Conservation (phyloP, 2,888 invertebrate genomes). For the Liopterus haemorrhoidalis region DNA sequence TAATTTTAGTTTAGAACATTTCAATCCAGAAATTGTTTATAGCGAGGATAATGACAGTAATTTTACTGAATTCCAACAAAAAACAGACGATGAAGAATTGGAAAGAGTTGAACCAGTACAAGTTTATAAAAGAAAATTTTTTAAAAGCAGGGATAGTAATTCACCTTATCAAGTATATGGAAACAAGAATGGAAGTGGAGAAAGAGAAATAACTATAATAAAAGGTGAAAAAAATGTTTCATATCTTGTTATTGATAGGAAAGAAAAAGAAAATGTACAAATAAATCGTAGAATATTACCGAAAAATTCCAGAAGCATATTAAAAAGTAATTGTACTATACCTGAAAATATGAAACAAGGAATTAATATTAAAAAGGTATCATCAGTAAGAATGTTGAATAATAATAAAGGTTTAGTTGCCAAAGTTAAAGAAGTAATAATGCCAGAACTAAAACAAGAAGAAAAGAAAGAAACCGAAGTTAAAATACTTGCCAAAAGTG, state of each 20-base stretch:
- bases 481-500: constrained; percentile 12
- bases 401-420: too few species aligned
- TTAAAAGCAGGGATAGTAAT: constrained; percentile 26
- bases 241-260: constrained; percentile 38
- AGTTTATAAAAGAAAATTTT: constrained; percentile 10
- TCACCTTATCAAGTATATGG: constrained; percentile 15
- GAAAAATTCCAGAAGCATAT: constrained; percentile 40
- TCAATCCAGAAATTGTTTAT: too few species aligned
- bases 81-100: constrained; percentile 24
- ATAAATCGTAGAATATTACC: constrained; percentile 29
- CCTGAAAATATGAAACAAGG: constrained; percentile 7
- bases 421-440: not conserved
- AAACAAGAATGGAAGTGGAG: too few species aligned
- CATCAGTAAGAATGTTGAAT: too few species aligned
- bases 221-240: constrained; percentile 20
- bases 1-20: too few species aligned
- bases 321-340: constrained; percentile 33
- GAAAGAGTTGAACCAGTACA: constrained; percentile 22
- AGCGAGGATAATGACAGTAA: too few species aligned
- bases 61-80: constrained; percentile 16
- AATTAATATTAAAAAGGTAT: too few species aligned
- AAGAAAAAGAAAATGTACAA: constrained; percentile 42
- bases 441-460: constrained; percentile 17
- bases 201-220: constrained; percentile 15
- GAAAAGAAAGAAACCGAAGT: constrained; percentile 23